A percentile compares a stretch with the other conserved stretches of the same genome.
Evolutionary conservation across 2,888 invertebrate genomes (phyloP).

Genomic region (Papilio gigon): DNA sequence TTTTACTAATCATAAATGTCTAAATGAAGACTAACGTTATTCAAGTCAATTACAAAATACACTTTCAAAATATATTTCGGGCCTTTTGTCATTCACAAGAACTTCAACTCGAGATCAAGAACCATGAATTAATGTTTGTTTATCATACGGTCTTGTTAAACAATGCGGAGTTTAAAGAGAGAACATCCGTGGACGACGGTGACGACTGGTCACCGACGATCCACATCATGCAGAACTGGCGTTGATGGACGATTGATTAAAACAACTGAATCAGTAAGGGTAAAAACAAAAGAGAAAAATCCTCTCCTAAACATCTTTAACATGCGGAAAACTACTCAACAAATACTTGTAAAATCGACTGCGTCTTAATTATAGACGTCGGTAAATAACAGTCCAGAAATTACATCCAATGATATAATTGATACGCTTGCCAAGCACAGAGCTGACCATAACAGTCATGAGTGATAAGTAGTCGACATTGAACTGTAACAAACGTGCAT

Average conservation of each 20-base stretch:
- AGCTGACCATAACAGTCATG: slow-evolving; percentile 19
- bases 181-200: background rate
- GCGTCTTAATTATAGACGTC: slow-evolving; percentile 3
- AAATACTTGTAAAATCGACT: background rate
- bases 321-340: background rate
- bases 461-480: slow-evolving; percentile 30
- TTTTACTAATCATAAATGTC: too few relatives aligned
- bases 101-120: background rate
- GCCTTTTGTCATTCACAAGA: too few relatives aligned
- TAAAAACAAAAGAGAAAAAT: background rate
- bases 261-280: background rate
- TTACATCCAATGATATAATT: slow-evolving; percentile 27
- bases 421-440: slow-evolving; percentile 21
- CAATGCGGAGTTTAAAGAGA: background rate
- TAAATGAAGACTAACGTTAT: background rate
- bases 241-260: background rate
- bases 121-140: background rate
- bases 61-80: too few relatives aligned
- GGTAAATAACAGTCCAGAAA: slow-evolving; percentile 2
- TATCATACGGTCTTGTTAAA: background rate
- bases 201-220: background rate
- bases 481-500: slow-evolving; percentile 13
- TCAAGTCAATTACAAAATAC: too few relatives aligned
- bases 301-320: background rate
- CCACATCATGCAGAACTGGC: background rate